Percentiles rank a stretch among this genome's conserved stretches.
Evolutionary conservation across 2,797 vertebrate species (phyloP).

Genomic region (Anguilla pacifica): DNA sequence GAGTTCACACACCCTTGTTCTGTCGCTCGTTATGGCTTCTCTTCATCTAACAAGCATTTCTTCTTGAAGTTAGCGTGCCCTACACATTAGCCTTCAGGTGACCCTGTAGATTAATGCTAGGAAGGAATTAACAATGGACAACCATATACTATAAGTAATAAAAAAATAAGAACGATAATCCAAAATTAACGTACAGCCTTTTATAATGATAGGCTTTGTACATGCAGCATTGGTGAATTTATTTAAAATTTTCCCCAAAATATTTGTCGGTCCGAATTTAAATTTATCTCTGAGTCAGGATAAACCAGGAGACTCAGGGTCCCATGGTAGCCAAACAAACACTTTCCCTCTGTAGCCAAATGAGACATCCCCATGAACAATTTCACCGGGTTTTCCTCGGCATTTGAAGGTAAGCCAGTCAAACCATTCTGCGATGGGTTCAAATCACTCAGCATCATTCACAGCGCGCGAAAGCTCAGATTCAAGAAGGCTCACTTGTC

Average conservation of each 20-base stretch:
- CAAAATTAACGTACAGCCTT: constrained; percentile 19
- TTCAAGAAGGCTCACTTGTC: background rate
- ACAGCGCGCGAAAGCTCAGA: background rate
- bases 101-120: background rate
- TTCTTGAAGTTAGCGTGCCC: background rate
- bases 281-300: background rate
- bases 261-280: background rate
- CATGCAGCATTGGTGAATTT: background rate
- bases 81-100: background rate
- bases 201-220: background rate
- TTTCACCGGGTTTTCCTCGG: background rate
- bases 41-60: background rate
- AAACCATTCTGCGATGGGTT: background rate
- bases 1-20: background rate
- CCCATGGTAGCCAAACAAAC: background rate
- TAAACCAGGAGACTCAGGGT: background rate
- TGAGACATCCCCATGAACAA: background rate
- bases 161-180: background rate
- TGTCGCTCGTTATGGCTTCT: background rate
- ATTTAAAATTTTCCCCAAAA: background rate
- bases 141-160: background rate
- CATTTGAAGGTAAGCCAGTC: background rate
- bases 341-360: background rate
- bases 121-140: constrained; percentile 10
- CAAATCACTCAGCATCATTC: background rate